Base-by-base conservation (phyloP, 2,888 invertebrate species). In the Oscheius sp. region DNA sequence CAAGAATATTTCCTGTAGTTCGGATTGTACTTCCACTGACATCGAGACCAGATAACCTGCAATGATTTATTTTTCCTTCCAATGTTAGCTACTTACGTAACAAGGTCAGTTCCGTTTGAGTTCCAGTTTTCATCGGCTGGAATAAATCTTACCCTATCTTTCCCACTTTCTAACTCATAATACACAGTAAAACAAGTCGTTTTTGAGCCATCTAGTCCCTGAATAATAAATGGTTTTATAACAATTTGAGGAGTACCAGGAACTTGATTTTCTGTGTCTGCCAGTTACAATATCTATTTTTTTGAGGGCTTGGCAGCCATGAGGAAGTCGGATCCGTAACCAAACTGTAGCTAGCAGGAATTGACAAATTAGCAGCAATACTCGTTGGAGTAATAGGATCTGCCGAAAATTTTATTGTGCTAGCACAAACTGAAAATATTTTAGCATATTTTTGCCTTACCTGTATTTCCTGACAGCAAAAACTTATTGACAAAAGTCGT, bases 221-320 rank as follows among this genome's bases (percentile, higher is more conserved):
- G 25, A 57, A 1, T 33, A 17, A 33, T 20, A 25, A 53, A 17
- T 55, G 34, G 33, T 29, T 29, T 2, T 10, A n/a, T 6, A 17
- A 17, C n/a, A 34, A 17, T 33, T 12, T 33, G n/a, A n/a, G n/a
- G n/a, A n/a, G n/a, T 17, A 34, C 34, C 33, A n/a, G n/a, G 23
- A 55, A n/a, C 3, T 1, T 33, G 31, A 31, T n/a, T 10, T 20
- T 55, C 12, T 2, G 17, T 20, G 34, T 3, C 12, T 57, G 37
- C 25, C 34, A 57, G 25, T 57, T 57, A 23, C 57, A 57, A 3
- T 57, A 57, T 10, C 57, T 37, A 25, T 17, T 57, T 25, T 34
- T 17, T 15, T 3, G 4, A 20, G n/a, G 25, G 23, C 23, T 37
- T 3, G 33, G 33, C 12, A 23, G 10, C 20, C 27, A 25, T 15